Conservation (phyloP, 1,140 invertebrate species). For the Hypothenemus hampei region DNA sequence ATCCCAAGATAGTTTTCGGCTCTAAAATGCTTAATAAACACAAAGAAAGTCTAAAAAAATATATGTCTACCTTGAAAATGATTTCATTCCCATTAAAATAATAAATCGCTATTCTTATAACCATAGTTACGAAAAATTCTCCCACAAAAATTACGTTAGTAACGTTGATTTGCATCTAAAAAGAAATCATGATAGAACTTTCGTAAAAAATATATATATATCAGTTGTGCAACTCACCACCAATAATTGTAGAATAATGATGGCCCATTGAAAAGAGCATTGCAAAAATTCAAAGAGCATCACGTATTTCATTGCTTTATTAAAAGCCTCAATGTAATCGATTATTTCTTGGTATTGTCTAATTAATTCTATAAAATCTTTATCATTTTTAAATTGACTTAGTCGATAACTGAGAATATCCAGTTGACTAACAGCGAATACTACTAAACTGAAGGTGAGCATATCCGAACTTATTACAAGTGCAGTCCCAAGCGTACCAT, state of each 20-base stretch:
- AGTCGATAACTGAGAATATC: constrained; percentile 15
- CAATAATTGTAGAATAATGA: constrained; percentile 16
- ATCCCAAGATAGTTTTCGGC: constrained; percentile 13
- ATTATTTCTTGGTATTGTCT: constrained; percentile 21
- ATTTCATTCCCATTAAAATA: constrained; percentile 23
- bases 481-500: constrained; percentile 17
- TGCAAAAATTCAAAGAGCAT: constrained; percentile 26
- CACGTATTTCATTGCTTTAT: constrained; percentile 22
- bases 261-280: constrained; percentile 20
- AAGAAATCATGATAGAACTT: too few relatives aligned
- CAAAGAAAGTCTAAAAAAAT: not conserved
- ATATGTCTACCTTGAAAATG: constrained; percentile 16
- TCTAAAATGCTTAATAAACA: constrained; percentile 7
- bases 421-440: constrained; percentile 16
- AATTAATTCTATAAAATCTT: constrained; percentile 6
- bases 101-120: constrained; percentile 20
- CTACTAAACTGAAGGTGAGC: constrained; percentile 18
- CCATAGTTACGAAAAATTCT: constrained; percentile 20
- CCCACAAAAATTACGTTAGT: constrained; percentile 19
- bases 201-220: not conserved
- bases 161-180: constrained; percentile 20
- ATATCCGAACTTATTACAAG: constrained; percentile 24
- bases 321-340: constrained; percentile 20
- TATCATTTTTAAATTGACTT: constrained; percentile 1
- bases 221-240: constrained; percentile 11